Percentiles rank a stretch among this genome's conserved stretches.
Evolutionary conservation across 2,113 vertebrate genomes (phyloP).

Genomic region (Daboia siamensis): DNA sequence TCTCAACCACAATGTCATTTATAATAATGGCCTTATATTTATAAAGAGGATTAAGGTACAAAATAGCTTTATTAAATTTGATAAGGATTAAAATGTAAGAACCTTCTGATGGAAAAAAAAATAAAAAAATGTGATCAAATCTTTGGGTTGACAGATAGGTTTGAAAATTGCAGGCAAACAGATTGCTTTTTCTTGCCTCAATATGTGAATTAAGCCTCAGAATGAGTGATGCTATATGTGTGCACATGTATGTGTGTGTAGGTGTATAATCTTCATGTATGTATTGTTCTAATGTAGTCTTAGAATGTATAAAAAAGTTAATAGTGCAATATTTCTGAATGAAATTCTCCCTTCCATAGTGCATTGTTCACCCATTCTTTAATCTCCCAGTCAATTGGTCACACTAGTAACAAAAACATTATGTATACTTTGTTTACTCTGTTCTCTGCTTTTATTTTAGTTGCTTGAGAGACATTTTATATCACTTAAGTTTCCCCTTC

Average conservation of each 20-base stretch:
- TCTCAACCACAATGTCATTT: too few species aligned
- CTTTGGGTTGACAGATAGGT: not conserved
- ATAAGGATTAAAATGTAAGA: too few species aligned
- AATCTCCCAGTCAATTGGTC: not conserved
- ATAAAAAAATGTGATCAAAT: not conserved
- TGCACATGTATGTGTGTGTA: not conserved
- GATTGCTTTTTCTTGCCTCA: not conserved
- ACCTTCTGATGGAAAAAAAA: too few species aligned
- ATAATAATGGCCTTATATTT: too few species aligned
- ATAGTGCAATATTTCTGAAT: too few species aligned
- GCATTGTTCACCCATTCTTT: too few species aligned
- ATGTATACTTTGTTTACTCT: not conserved
- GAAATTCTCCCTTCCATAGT: too few species aligned
- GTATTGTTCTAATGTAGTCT: too few species aligned
- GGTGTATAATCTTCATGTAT: not conserved
- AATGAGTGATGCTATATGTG: not conserved
- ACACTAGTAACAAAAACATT: not conserved
- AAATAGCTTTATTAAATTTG: too few species aligned
- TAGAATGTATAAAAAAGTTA: too few species aligned
- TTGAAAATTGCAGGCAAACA: not conserved
- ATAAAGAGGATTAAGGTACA: too few species aligned
- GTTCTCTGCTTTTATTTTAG: not conserved
- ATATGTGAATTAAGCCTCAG: not conserved
- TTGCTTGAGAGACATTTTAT: conserved; percentile 34
- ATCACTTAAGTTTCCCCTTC: conserved; percentile 19